These are phyloP conservation scores for Calameuta filiformis DNA, from an alignment of 2,888 invertebrate genomes.

Conservation along the genomic window DNA sequence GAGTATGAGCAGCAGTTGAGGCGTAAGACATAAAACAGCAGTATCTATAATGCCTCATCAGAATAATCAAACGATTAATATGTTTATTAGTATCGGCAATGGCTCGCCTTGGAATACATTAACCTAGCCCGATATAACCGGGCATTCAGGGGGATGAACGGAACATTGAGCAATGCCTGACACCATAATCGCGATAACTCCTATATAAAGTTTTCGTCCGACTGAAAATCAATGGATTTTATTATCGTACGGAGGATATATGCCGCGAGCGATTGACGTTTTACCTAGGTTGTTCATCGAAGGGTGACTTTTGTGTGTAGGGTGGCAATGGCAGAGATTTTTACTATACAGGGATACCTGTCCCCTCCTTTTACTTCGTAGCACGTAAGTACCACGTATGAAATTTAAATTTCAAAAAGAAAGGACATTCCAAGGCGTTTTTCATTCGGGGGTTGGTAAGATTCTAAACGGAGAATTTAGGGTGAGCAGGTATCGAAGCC, in stretches of 20 bases:
- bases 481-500: conserved; percentile 30
- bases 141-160: conserved; percentile 23
- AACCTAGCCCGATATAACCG: conserved; percentile 28
- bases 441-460: conserved; percentile 5
- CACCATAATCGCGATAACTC: neutral
- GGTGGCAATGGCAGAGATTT: neutral
- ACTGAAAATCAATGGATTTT: neutral
- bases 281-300: neutral
- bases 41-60: conserved; percentile 48
- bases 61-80: conserved; percentile 59
- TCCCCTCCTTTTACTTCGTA: neutral
- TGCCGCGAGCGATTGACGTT: neutral
- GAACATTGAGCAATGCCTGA: conserved; percentile 20
- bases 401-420: conserved; percentile 44
- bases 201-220: neutral
- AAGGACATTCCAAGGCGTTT: conserved; percentile 29
- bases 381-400: conserved; percentile 23
- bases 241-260: neutral
- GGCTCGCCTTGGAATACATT: conserved; percentile 49
- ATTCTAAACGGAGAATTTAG: neutral
- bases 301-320: neutral
- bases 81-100: conserved; percentile 57
- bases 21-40: conserved; percentile 43
- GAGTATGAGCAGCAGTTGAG: conserved; percentile 38
- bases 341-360: neutral